Conservation (phyloP, 2,888 invertebrate genomes). For the Drosophila ustulata region DNA sequence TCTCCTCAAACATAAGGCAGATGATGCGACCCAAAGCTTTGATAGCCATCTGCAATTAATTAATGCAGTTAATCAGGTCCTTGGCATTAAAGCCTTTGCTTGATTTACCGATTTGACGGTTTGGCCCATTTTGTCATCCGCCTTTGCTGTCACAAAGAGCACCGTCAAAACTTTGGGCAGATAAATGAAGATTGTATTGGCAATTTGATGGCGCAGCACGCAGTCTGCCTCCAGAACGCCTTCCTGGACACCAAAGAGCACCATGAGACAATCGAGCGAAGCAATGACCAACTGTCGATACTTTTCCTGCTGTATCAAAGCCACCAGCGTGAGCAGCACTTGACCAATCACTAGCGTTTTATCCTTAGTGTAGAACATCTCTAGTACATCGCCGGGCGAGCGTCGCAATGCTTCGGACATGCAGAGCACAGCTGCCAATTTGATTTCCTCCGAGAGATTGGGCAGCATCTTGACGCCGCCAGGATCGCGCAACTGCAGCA, state of each 20-base stretch:
- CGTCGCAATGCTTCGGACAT: constrained; percentile 76
- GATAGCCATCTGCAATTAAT: constrained; percentile 66
- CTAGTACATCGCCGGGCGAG: constrained; percentile 85
- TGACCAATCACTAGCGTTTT: constrained; percentile 88
- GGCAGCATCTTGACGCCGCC: constrained; percentile 59
- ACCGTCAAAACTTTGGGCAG: constrained; percentile 87
- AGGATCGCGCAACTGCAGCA: constrained; percentile 82
- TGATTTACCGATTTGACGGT: constrained; percentile 86
- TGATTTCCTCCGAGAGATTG: constrained; percentile 83
- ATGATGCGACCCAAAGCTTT: constrained; percentile 80
- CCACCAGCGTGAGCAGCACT: constrained; percentile 88
- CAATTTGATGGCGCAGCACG: constrained; percentile 86
- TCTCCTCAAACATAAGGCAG: constrained; percentile 83
- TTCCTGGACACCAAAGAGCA: constrained; percentile 88
- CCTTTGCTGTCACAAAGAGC: constrained; percentile 85
- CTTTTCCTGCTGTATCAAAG: constrained; percentile 89
- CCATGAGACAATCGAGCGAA: constrained; percentile 88
- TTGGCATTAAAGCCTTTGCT: background rate
- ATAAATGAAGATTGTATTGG: constrained; percentile 87
- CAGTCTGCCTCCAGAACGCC: constrained; percentile 86
- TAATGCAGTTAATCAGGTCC: background rate
- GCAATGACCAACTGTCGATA: constrained; percentile 87
- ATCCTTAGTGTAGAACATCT: constrained; percentile 86
- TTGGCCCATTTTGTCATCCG: constrained; percentile 87
- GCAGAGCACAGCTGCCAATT: constrained; percentile 80